Evolutionary conservation across 2,113 vertebrate species (phyloP).

Genomic region (Naja naja): DNA sequence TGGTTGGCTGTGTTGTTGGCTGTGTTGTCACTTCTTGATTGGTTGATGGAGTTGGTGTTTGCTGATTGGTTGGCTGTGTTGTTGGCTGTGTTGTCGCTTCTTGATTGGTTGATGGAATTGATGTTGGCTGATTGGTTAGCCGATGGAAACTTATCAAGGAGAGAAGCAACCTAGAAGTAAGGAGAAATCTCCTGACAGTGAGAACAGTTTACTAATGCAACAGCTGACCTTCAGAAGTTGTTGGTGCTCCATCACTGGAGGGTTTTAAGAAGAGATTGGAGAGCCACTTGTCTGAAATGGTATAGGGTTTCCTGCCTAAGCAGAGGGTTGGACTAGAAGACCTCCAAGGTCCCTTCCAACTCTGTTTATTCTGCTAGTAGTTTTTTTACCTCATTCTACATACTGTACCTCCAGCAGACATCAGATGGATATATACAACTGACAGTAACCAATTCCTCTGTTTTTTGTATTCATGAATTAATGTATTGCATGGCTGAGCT

Average conservation of each 20-base stretch:
- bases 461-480: neutral
- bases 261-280: neutral
- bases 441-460: neutral
- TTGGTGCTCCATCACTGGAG: neutral
- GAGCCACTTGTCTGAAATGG: neutral
- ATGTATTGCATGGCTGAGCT: neutral
- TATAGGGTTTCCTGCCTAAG: neutral
- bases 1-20: too few relatives aligned
- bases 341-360: neutral
- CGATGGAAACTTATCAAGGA: neutral
- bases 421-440: neutral
- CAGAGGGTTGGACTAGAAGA: neutral
- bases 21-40: too few relatives aligned
- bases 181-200: neutral
- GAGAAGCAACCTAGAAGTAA: neutral
- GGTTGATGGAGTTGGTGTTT: too few relatives aligned
- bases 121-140: too few relatives aligned
- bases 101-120: too few relatives aligned
- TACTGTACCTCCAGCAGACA: neutral
- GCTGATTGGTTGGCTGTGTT: too few relatives aligned
- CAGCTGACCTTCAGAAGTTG: neutral
- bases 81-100: too few relatives aligned
- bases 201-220: neutral
- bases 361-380: neutral
- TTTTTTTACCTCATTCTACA: neutral